Percentiles rank a stretch among this genome's conserved stretches.
Evolutionary conservation across 2,113 vertebrate genomes (phyloP).

Genomic region (Atractosteus spatula): DNA sequence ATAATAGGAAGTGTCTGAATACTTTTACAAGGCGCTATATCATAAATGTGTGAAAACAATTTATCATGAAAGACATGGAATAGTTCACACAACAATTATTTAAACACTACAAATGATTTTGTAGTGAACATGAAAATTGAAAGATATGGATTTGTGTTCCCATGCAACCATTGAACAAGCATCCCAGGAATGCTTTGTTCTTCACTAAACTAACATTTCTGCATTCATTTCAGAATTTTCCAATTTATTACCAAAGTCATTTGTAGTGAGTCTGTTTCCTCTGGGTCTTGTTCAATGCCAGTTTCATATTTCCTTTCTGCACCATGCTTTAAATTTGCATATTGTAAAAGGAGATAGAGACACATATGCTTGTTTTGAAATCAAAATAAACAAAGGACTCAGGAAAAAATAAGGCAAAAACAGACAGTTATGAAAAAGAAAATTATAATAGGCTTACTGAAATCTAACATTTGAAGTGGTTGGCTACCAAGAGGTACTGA

Average conservation of each 20-base stretch:
- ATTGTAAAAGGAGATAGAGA: too few species aligned
- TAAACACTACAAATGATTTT: too few species aligned
- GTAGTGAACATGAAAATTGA: too few species aligned
- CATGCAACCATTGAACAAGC: too few species aligned
- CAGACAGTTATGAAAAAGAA: conserved; percentile 11
- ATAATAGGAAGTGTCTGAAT: too few species aligned
- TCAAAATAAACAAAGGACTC: conserved; percentile 45
- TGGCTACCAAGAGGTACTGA: not conserved
- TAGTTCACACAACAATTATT: too few species aligned
- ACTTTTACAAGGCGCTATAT: too few species aligned
- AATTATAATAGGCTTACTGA: not conserved
- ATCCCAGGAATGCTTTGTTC: too few species aligned
- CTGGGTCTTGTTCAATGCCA: not conserved
- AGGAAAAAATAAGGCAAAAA: conserved; percentile 11
- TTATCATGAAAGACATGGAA: too few species aligned
- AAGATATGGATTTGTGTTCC: too few species aligned
- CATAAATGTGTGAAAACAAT: too few species aligned
- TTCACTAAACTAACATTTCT: too few species aligned
- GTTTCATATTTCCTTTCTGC: conserved; percentile 28
- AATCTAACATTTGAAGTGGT: not conserved
- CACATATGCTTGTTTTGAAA: conserved; percentile 40
- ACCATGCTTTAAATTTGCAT: conserved; percentile 34
- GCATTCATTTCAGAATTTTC: not conserved
- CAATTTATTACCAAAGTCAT: not conserved
- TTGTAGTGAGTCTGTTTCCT: conserved; percentile 30